These are phyloP conservation scores for Phoebastria nigripes DNA, from an alignment of 2,797 vertebrate species.

Conservation along the genomic window DNA sequence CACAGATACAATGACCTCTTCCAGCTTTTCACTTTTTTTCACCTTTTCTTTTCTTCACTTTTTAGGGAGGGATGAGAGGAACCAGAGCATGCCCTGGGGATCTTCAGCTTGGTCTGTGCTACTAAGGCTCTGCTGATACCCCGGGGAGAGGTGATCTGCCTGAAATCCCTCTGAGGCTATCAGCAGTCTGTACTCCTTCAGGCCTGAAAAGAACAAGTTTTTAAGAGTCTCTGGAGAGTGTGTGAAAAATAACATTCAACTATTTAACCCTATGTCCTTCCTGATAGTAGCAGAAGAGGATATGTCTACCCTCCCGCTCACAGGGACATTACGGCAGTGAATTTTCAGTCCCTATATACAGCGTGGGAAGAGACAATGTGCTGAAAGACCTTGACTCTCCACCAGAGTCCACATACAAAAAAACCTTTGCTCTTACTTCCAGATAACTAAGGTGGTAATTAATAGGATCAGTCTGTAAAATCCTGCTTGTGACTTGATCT, in stretches of 20 bases:
- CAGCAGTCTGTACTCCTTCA: neutral
- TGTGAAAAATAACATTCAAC: neutral
- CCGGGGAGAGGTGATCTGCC: neutral
- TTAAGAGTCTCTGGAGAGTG: neutral
- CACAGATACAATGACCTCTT: fast-evolving
- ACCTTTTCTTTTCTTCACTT: neutral
- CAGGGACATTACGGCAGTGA: neutral
- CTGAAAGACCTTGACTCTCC: neutral
- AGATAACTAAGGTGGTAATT: neutral
- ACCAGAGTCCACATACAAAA: neutral
- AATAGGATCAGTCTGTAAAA: neutral
- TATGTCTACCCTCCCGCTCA: neutral
- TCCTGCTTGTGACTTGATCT: neutral
- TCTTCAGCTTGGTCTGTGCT: neutral
- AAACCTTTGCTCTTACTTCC: neutral
- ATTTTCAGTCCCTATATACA: neutral
- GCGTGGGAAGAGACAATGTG: neutral
- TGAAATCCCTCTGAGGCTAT: neutral
- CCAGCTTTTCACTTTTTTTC: neutral
- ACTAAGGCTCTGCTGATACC: neutral
- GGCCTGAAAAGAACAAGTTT: neutral
- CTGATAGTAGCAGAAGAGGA: neutral
- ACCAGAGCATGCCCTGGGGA: neutral
- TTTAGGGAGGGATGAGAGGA: neutral
- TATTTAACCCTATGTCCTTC: neutral